Evolutionary conservation across 2,888 invertebrate genomes (phyloP), one percentile per base, ranked within the genome.

Genomic region (Tineola bisselliella): DNA sequence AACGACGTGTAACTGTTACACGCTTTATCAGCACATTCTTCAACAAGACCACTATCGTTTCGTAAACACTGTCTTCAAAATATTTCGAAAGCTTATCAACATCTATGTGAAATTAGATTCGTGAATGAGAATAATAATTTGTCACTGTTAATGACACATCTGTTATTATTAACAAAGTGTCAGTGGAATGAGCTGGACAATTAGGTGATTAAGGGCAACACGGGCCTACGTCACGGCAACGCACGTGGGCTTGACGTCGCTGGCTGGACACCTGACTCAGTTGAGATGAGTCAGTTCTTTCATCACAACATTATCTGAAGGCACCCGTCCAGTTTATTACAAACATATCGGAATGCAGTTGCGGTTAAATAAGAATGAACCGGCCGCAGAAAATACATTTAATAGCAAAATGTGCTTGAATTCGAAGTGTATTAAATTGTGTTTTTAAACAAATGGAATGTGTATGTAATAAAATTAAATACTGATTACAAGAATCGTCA

Each of bases 231-330:
- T 63, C 65, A 63, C 59, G 57, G 61, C 61, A 62, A 63, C 48
- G 48, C 80, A 77, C 77, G 80, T 76, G 77, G 73, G 68, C 70
- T 68, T 84, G 80, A 84, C 84, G 84, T 82, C 70, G 77, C 70
- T 38, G 10, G 15, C 13, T 48, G 48, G 48, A 48, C n/a, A 48
- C 15, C 48, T 48, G 48, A 48, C 48, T 18, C 18, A 18, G 10
- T 33, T 25, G 25, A 25, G 25, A 25, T 25, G 25, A 25, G 25
- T 38, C 38, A 12, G 38, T 38, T 38, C 38, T 38, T 38, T 38
- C 38, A 38, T 38, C 38, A 38, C 38, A 38, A 38, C 38, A 38
- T n/a, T 38, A 38, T 38, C 38, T 38, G 3, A 38, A 38, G n/a
- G 38, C 10, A 38, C 38, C 38, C n/a, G 38, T 38, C 38, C 3